These are phyloP conservation scores for Diglossa cyanea DNA, from an alignment of 2,797 vertebrate genomes.

Conservation along the genomic window DNA sequence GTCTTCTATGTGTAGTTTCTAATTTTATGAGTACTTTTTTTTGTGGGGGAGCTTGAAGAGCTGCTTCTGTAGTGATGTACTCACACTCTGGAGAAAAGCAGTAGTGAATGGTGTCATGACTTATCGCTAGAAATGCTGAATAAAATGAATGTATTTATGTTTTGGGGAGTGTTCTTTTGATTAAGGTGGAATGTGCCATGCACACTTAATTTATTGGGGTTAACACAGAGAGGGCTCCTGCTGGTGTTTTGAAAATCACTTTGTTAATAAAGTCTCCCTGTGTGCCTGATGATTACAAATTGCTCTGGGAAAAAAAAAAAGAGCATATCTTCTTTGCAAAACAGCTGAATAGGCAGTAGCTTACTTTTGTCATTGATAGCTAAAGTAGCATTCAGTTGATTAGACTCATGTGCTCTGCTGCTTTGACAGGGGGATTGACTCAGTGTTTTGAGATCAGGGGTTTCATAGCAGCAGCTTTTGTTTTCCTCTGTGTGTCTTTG, in stretches of 20 bases:
- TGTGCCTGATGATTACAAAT: not conserved
- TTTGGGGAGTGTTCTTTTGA: conserved; percentile 28
- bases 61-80: not conserved
- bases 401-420: not conserved
- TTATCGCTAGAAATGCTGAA: not conserved
- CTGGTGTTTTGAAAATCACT: not conserved
- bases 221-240: not conserved
- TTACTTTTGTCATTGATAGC: not conserved
- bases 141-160: not conserved
- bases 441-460: not conserved
- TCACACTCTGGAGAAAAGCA: not conserved
- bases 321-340: not conserved
- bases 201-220: not conserved
- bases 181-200: conserved; percentile 3
- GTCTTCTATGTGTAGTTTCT: accelerated
- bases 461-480: not conserved
- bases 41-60: not conserved
- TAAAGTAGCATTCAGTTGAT: not conserved
- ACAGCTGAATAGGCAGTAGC: not conserved
- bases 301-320: not conserved
- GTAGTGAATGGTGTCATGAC: not conserved
- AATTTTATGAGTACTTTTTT: not conserved
- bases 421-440: not conserved
- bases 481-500: not conserved
- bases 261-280: not conserved